These are phyloP conservation scores for Rhynchomys soricoides DNA, from an alignment of 2,113 vertebrate species.

Conservation along the genomic window DNA sequence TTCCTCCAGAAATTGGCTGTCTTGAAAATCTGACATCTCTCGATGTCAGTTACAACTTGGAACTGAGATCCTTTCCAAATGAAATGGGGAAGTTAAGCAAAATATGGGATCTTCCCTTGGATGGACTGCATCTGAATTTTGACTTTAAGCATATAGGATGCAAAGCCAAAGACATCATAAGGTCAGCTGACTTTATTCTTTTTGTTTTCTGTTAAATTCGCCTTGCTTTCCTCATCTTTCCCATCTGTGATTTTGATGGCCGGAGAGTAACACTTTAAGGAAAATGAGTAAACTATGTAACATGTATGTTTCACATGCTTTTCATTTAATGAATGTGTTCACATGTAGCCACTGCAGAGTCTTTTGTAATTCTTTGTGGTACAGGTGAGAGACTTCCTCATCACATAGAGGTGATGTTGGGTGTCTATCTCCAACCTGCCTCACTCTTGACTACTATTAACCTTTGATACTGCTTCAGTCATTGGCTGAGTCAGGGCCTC, in stretches of 20 bases:
- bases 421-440: no score
- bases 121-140: conserved; percentile 93
- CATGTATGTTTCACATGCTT: background rate
- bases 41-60: conserved; percentile 93
- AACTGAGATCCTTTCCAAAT: conserved; percentile 93
- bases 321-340: conserved; percentile 2
- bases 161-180: conserved; percentile 97
- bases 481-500: background rate
- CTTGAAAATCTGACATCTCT: conserved; percentile 95
- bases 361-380: background rate
- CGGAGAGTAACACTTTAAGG: background rate
- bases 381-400: background rate
- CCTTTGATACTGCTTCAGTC: background rate
- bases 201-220: background rate
- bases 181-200: conserved; percentile 85
- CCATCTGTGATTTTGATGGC: background rate
- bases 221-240: background rate
- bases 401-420: background rate
- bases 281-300: background rate
- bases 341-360: rapidly evolving
- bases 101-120: conserved; percentile 97
- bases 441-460: background rate
- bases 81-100: conserved; percentile 96
- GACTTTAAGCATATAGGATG: conserved; percentile 95
- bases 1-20: conserved; percentile 94